Conservation (phyloP, 2,797 vertebrate genomes). For the Aotus griseimembra region DNA sequence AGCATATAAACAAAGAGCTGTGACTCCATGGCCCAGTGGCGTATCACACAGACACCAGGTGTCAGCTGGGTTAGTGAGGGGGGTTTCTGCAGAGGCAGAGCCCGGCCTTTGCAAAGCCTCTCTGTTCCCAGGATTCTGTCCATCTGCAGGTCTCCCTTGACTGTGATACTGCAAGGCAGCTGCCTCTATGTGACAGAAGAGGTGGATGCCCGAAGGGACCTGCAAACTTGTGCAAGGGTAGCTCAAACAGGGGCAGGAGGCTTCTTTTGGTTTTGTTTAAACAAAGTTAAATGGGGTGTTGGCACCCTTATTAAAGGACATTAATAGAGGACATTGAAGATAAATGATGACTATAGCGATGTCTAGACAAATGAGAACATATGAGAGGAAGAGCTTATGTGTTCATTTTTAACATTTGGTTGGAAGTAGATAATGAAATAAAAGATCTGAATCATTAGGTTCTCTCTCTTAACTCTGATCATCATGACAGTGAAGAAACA, state of each 20-base stretch:
- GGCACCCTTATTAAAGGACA: conserved; percentile 45
- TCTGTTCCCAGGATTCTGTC: not conserved
- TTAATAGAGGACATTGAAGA: not conserved
- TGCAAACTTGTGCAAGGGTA: accelerated
- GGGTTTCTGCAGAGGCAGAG: not conserved
- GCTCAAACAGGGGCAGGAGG: not conserved
- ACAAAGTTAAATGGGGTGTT: conserved; percentile 22
- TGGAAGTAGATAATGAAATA: conserved; percentile 15
- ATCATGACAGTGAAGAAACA: not conserved
- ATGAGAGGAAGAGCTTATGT: conserved; percentile 4
- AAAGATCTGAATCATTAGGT: not conserved
- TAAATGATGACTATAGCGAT: not conserved
- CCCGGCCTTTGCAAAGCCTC: not conserved
- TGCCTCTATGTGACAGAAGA: not conserved
- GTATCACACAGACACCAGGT: conserved; percentile 21
- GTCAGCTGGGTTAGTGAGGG: not conserved
- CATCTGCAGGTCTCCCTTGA: not conserved
- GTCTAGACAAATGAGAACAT: conserved; percentile 41
- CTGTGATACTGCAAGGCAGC: not conserved
- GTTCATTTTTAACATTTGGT: conserved; percentile 75
- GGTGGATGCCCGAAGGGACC: not conserved
- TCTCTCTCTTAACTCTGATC: not conserved
- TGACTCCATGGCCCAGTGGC: not conserved
- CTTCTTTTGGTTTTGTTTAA: not conserved
- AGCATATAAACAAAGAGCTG: conserved; percentile 12